phyloP scores from a whole-genome alignment of 2,888 invertebrate species.

The Scrobipalpa atriplicella region DNA sequence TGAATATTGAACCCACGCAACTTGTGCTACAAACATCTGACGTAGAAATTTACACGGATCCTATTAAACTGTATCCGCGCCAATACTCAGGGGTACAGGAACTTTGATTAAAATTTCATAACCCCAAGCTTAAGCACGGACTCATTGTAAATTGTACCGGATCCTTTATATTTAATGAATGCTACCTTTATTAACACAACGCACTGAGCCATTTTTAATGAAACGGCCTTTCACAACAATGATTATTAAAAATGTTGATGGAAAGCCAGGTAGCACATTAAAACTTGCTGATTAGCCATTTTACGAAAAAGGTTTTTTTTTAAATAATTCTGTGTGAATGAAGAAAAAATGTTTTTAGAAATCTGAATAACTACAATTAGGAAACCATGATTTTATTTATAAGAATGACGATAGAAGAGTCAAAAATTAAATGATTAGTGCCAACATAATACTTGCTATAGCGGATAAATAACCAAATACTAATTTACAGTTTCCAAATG shows the following conservation, averaged over 20 bases:
- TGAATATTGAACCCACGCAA: not conserved
- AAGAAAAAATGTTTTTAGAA: not conserved
- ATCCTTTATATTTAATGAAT: constrained; percentile 69
- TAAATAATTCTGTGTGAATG: too few relatives aligned
- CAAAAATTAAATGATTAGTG: not conserved
- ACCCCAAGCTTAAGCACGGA: constrained; percentile 63
- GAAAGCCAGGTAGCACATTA: not conserved
- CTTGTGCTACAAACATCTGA: constrained; percentile 45
- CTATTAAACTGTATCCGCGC: constrained; percentile 59
- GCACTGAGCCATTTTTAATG: constrained; percentile 33
- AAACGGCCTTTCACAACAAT: constrained; percentile 13
- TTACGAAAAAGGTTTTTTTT: not conserved
- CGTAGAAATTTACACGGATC: constrained; percentile 48
- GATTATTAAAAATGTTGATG: constrained; percentile 18
- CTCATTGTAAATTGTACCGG: constrained; percentile 68
- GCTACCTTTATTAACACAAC: constrained; percentile 53
- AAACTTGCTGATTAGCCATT: not conserved
- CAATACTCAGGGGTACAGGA: constrained; percentile 66
- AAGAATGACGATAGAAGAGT: too few relatives aligned
- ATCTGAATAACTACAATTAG: not conserved
- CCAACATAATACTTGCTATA: too few relatives aligned
- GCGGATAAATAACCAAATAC: not conserved
- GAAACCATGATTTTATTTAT: too few relatives aligned
- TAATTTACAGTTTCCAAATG: not conserved
- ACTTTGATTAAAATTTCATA: constrained; percentile 81